Evolutionary conservation across 2,113 vertebrate genomes (phyloP).

Genomic region (Tangachromis dhanisi): DNA sequence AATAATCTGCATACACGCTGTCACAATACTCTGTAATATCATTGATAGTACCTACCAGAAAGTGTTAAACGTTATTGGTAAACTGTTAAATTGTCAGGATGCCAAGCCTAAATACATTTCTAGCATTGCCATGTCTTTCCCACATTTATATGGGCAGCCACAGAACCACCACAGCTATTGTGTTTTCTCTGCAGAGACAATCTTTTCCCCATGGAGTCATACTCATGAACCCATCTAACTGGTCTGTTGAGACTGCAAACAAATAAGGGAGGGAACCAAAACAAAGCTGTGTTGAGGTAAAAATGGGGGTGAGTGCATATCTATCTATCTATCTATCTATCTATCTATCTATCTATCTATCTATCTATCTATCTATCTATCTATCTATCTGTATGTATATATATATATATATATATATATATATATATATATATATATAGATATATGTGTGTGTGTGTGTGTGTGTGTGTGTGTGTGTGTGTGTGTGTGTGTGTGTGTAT

Average conservation of each 20-base stretch:
- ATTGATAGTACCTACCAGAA: background rate
- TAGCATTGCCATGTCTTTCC: background rate
- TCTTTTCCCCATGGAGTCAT: background rate
- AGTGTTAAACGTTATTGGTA: background rate
- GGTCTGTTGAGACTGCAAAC: background rate
- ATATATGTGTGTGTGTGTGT: too few relatives aligned
- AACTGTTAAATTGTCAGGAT: background rate
- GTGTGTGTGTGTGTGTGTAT: too few relatives aligned
- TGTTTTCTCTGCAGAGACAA: background rate
- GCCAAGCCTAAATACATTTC: background rate
- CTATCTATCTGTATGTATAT: too few relatives aligned
- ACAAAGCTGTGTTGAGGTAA: background rate
- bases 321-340: background rate
- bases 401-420: too few relatives aligned
- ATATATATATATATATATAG: too few relatives aligned
- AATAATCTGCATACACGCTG: background rate
- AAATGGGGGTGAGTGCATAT: background rate
- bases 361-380: too few relatives aligned
- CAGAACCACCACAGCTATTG: background rate
- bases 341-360: accelerated
- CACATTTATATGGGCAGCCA: background rate
- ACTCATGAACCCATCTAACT: background rate
- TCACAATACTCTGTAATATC: background rate
- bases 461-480: too few relatives aligned
- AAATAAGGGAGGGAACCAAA: background rate